Percentiles rank a stretch among this genome's conserved stretches.
These are phyloP conservation scores for Acleris literana DNA, from an alignment of 2,888 invertebrate genomes.

Conservation along the genomic window DNA sequence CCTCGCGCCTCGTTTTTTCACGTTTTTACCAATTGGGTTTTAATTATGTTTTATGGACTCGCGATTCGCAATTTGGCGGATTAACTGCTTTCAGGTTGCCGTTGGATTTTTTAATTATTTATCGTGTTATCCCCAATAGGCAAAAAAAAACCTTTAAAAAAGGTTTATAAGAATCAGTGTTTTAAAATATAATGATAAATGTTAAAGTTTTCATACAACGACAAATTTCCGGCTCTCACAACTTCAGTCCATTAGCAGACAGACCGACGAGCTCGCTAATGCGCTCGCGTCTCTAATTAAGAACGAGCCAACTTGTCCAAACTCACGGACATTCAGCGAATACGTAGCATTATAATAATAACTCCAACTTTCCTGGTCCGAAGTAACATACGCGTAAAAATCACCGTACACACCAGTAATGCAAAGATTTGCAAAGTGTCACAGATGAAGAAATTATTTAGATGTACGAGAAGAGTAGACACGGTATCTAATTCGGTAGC, in stretches of 20 bases:
- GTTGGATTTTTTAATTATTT: conserved; percentile 20
- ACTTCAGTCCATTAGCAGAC: conserved; percentile 32
- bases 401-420: conserved; percentile 45
- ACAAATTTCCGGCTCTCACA: conserved; percentile 6
- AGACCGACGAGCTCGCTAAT: conserved; percentile 46
- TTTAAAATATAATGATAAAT: not conserved
- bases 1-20: conserved; percentile 55
- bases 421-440: conserved; percentile 34
- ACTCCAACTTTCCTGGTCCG: conserved; percentile 57
- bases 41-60: conserved; percentile 81
- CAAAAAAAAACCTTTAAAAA: conserved; percentile 37
- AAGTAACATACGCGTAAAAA: conserved; percentile 54
- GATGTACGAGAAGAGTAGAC: conserved; percentile 16
- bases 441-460: conserved; percentile 40
- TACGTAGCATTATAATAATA: conserved; percentile 61
- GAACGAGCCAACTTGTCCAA: conserved; percentile 52
- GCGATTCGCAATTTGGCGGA: conserved; percentile 77
- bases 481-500: conserved; percentile 29
- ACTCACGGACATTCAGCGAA: conserved; percentile 50
- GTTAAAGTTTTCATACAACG: not conserved
- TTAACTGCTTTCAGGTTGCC: conserved; percentile 65
- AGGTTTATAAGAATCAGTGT: not conserved
- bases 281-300: conserved; percentile 52
- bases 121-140: conserved; percentile 36
- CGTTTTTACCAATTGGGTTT: conserved; percentile 72